Evolutionary conservation across 2,113 vertebrate genomes (phyloP).

Genomic region (Lipophrys pholis): DNA sequence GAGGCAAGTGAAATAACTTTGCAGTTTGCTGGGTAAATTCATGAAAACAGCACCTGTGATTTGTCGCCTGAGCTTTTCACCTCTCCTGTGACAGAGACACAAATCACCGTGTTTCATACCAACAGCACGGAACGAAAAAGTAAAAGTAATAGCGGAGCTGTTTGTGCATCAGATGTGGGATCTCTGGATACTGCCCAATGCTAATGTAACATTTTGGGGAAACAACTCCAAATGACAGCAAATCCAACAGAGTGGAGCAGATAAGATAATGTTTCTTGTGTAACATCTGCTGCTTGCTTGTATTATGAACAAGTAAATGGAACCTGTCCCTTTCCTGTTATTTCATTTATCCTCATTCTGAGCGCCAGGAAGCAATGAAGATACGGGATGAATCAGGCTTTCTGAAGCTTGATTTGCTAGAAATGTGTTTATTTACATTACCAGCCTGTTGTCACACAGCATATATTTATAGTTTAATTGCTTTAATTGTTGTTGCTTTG

Average conservation of each 20-base stretch:
- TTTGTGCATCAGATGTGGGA: constrained; percentile 16
- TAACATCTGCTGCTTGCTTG: constrained; percentile 25
- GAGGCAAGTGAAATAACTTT: background rate
- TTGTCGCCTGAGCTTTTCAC: background rate
- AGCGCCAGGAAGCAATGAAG: constrained; percentile 21
- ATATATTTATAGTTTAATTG: too few relatives aligned
- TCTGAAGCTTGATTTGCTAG: constrained; percentile 28
- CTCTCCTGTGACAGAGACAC: background rate
- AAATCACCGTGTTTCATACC: background rate
- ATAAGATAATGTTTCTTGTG: constrained; percentile 15
- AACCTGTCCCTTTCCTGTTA: constrained; percentile 11
- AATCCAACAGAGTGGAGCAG: constrained; percentile 12
- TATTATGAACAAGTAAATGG: background rate
- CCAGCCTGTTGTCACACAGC: background rate
- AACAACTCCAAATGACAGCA: constrained; percentile 18
- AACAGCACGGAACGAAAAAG: too few relatives aligned
- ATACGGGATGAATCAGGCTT: constrained; percentile 41
- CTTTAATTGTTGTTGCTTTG: too few relatives aligned
- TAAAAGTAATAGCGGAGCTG: background rate
- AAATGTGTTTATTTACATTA: constrained; percentile 43
- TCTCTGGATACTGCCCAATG: background rate
- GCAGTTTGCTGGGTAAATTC: constrained; percentile 9
- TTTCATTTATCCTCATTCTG: background rate
- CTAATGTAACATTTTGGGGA: constrained; percentile 14
- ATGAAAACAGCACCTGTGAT: constrained; percentile 9